These are phyloP conservation scores for Cotesia congregata DNA, from an alignment of 2,888 invertebrate genomes.

Conservation along the genomic window DNA sequence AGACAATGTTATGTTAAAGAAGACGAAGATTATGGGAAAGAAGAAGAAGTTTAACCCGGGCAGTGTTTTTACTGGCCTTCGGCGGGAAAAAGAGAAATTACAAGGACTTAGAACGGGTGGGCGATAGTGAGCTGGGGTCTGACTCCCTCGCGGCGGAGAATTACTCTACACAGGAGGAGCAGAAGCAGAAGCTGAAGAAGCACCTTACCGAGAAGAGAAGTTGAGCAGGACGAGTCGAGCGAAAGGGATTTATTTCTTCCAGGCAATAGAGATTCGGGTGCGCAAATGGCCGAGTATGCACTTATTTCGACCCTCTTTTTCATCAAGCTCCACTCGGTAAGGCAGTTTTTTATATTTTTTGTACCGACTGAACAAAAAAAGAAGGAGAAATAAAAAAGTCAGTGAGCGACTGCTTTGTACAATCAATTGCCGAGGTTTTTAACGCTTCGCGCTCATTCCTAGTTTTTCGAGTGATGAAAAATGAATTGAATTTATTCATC, in stretches of 20 bases:
- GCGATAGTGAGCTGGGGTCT: constrained; percentile 4
- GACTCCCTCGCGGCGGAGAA: constrained; percentile 47
- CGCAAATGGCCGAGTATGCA: constrained; percentile 22
- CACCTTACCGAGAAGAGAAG: not conserved
- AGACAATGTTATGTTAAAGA: too few relatives aligned
- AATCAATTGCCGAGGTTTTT: constrained; percentile 13
- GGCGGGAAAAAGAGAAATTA: constrained; percentile 46
- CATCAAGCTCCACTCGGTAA: not conserved
- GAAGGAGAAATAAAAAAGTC: constrained; percentile 6
- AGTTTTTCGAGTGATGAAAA: not conserved
- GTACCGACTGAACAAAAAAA: not conserved
- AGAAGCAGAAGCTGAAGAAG: not conserved
- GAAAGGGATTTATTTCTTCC: constrained; percentile 49
- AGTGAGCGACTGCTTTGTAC: not conserved
- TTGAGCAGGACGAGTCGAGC: constrained; percentile 36
- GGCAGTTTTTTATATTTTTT: not conserved
- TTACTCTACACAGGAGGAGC: constrained; percentile 40
- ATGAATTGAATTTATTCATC: constrained; percentile 23
- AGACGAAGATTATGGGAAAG: too few relatives aligned
- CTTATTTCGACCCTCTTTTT: constrained; percentile 16
- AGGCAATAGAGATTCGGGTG: constrained; percentile 35
- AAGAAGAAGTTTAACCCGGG: not conserved
- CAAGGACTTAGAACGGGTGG: constrained; percentile 44
- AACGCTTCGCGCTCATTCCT: not conserved
- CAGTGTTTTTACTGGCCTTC: constrained; percentile 38